Percentiles rank a stretch among this genome's conserved stretches.
phyloP scores from a whole-genome alignment of 2,797 vertebrate species.

The Eleutherodactylus coqui region DNA sequence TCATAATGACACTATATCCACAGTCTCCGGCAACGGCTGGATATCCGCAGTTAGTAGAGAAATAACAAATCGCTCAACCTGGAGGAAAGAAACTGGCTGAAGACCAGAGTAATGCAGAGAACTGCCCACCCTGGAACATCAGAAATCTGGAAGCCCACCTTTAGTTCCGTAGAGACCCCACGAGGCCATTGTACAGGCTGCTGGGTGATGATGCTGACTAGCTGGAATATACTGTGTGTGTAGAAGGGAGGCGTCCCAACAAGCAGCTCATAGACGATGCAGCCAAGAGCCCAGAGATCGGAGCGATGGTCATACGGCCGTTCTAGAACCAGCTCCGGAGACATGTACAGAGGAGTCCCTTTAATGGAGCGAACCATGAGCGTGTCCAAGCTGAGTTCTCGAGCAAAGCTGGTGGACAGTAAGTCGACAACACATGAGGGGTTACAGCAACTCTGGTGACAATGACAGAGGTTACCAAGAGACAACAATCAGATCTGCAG shows the following conservation, averaged over 20 bases:
- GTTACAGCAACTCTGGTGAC: too few species aligned
- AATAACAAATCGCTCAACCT: too few species aligned
- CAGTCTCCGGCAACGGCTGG: too few species aligned
- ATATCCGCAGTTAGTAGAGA: too few species aligned
- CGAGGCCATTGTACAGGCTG: constrained; percentile 89
- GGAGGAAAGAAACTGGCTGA: too few species aligned
- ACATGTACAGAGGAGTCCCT: constrained; percentile 97
- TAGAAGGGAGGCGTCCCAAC: constrained; percentile 95
- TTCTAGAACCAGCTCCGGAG: constrained; percentile 94
- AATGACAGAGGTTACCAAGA: too few species aligned
- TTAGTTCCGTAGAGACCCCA: constrained; percentile 84
- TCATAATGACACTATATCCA: too few species aligned
- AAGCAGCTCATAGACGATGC: constrained; percentile 95
- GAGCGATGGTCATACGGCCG: constrained; percentile 94
- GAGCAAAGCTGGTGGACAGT: constrained; percentile 83
- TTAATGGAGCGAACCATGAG: constrained; percentile 97
- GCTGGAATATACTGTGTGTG: constrained; percentile 93
- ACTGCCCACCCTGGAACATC: neutral
- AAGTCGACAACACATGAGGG: neutral
- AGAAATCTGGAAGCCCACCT: constrained; percentile 74
- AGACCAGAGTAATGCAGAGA: too few species aligned
- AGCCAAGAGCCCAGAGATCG: constrained; percentile 96
- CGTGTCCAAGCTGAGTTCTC: constrained; percentile 95
- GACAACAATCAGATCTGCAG: too few species aligned
- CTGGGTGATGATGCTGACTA: constrained; percentile 89